phyloP scores from a whole-genome alignment of 1,140 invertebrate genomes.

The Orussus abietinus region DNA sequence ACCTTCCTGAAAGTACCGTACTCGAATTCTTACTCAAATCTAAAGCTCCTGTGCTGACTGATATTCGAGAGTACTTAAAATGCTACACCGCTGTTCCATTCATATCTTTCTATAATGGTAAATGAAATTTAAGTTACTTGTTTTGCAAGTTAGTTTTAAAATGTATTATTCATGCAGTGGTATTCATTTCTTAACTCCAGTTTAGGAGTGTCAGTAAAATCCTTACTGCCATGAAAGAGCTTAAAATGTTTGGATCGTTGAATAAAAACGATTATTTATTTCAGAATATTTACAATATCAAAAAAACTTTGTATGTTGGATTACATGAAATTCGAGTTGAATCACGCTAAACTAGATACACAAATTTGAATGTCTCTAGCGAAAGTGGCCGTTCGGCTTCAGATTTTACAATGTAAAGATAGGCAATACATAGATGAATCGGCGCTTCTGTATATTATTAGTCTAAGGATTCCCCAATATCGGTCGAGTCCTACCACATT shows the following conservation, averaged over 20 bases:
- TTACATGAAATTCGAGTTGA: conserved; percentile 32
- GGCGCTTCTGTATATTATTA: conserved; percentile 10
- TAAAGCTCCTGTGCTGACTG: conserved; percentile 15
- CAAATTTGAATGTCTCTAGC: conserved; percentile 25
- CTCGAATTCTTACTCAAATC: conserved; percentile 27
- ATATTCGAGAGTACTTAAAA: conserved; percentile 19
- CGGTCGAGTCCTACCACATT: too few species aligned
- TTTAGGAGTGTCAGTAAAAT: neutral
- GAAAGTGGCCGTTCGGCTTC: conserved; percentile 26
- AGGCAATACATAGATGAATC: conserved; percentile 16
- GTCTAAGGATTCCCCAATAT: too few species aligned
- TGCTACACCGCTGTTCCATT: conserved; percentile 15
- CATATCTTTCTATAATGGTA: conserved; percentile 30
- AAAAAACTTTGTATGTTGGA: conserved; percentile 37
- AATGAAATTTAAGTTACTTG: conserved; percentile 7
- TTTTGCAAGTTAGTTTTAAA: neutral
- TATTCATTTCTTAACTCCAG: neutral
- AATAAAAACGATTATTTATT: conserved; percentile 52
- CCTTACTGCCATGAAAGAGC: too few species aligned
- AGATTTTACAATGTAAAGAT: conserved; percentile 19
- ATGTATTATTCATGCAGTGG: conserved; percentile 1
- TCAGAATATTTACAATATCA: conserved; percentile 49
- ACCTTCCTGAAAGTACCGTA: conserved; percentile 26
- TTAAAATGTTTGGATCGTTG: too few species aligned
- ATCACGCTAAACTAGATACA: conserved; percentile 34